Evolutionary conservation across 2,113 vertebrate genomes (phyloP), one percentile per base, ranked within the genome.

Genomic region (Microtus pennsylvanicus): DNA sequence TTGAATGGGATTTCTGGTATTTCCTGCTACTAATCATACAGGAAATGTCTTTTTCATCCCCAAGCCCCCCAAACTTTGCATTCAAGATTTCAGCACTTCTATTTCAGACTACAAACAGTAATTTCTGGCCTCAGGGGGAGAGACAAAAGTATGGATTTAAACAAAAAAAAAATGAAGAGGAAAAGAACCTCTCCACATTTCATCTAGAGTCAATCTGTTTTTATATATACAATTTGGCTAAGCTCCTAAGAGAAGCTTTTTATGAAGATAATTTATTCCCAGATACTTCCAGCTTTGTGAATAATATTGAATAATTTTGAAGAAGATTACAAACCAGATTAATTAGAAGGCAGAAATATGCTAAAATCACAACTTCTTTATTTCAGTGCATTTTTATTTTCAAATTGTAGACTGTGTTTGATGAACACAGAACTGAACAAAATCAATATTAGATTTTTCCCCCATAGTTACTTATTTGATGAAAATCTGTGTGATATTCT

Each of bases 1-100:
- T 96, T 96, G 91, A 76, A 93, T 90, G 70, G 50, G 16, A 94
- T 90, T 97, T 93, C 70, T 97, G 96, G 95, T 82, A 97, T 98
- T 97, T 98, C 96, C 96, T 98, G 87, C 10, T 93, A n/a, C 52
- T 92, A 96, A 96, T 91, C 67, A 94, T 67, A 12, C 55, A 95
- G 96, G 94, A 96, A 97, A 93, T 95, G 70, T 92, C 75, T 94
- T 95, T 97, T 97, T 96, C 85, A 81, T 96, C 55, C 52, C 88
- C 92, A 94, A 94, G 45, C 8, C 24, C 3, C 33, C 1, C 30
- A 93, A 33, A 7, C 45, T 14, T 87, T 77, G 82, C n/a, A 87
- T 45, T 97, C 63, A 95, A 81, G 55, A 96, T 92, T 96, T 95
- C 38, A 95, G 50, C 58, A 96, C 52, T 95, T 96, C 78, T 90